Evolutionary conservation across 1,140 invertebrate genomes (phyloP).

Genomic region (Gryon sp.): DNA sequence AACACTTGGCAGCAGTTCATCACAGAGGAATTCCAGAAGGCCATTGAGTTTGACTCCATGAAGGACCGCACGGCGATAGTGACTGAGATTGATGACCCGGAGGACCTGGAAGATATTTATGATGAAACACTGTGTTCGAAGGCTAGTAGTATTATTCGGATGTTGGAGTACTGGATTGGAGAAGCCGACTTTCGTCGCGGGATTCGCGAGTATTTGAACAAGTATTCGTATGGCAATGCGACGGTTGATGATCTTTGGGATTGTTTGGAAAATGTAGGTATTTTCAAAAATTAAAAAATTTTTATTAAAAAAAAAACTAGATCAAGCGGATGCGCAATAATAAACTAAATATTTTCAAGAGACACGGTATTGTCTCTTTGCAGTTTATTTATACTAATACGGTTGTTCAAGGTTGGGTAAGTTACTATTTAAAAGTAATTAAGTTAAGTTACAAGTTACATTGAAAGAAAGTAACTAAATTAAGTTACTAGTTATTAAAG

Average conservation of each 20-base stretch:
- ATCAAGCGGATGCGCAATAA: too few relatives aligned
- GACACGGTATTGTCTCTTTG: too few relatives aligned
- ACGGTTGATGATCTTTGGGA: conserved; percentile 97
- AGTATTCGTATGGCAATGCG: conserved; percentile 93
- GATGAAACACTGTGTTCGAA: conserved; percentile 97
- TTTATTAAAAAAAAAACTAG: too few relatives aligned
- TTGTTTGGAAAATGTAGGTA: conserved; percentile 92
- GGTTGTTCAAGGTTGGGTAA: too few relatives aligned
- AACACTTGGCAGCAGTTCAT: conserved; percentile 97
- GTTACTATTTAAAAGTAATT: too few relatives aligned
- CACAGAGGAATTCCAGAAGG: conserved; percentile 89
- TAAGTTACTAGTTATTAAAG: too few relatives aligned
- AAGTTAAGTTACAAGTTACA: too few relatives aligned
- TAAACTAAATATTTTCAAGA: too few relatives aligned
- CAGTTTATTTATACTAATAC: too few relatives aligned
- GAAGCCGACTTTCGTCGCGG: conserved; percentile 95
- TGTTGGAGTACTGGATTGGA: conserved; percentile 97
- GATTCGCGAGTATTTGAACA: conserved; percentile 94
- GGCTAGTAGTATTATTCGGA: conserved; percentile 95
- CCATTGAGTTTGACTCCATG: conserved; percentile 92
- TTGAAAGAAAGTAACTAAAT: too few relatives aligned
- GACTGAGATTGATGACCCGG: conserved; percentile 92
- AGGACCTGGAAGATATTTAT: conserved; percentile 97
- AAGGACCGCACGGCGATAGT: conserved; percentile 96
- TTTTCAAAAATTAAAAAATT: too few relatives aligned